phyloP scores from a whole-genome alignment of 2,797 vertebrate genomes.

The Lepilemur septentrionalis region DNA sequence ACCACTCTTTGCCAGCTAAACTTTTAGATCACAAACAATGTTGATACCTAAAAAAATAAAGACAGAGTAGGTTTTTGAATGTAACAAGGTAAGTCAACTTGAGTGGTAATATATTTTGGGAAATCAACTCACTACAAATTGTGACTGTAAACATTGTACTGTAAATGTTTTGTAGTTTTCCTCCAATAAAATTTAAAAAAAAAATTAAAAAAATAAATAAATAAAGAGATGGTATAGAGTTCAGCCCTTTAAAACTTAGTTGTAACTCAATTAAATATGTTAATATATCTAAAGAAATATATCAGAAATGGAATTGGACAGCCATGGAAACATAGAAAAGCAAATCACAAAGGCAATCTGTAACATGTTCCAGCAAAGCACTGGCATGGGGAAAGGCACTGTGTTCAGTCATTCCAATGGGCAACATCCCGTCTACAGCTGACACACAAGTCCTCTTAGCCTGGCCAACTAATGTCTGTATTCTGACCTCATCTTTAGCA shows the following conservation, averaged over 20 bases:
- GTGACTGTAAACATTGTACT: too few relatives aligned
- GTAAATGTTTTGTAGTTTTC: too few relatives aligned
- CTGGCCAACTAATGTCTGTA: fast-evolving
- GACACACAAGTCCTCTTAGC: not conserved
- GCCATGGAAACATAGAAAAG: not conserved
- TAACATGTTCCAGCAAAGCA: not conserved
- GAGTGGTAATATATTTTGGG: too few relatives aligned
- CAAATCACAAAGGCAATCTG: not conserved
- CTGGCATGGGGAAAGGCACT: not conserved
- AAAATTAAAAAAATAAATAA: not conserved
- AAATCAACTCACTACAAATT: too few relatives aligned
- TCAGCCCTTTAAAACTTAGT: not conserved
- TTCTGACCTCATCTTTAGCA: not conserved
- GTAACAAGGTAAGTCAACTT: too few relatives aligned
- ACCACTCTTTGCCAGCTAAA: too few relatives aligned
- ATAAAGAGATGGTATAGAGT: not conserved
- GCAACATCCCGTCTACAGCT: not conserved
- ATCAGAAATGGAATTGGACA: not conserved
- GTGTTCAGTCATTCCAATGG: not conserved
- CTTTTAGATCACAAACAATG: too few relatives aligned
- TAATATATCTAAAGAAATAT: not conserved
- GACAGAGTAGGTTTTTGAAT: too few relatives aligned
- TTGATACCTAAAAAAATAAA: too few relatives aligned
- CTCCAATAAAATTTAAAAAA: too few relatives aligned
- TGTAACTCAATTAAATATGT: not conserved